Conservation (phyloP, 2,113 vertebrate species). For the Chionodraco myersi region DNA sequence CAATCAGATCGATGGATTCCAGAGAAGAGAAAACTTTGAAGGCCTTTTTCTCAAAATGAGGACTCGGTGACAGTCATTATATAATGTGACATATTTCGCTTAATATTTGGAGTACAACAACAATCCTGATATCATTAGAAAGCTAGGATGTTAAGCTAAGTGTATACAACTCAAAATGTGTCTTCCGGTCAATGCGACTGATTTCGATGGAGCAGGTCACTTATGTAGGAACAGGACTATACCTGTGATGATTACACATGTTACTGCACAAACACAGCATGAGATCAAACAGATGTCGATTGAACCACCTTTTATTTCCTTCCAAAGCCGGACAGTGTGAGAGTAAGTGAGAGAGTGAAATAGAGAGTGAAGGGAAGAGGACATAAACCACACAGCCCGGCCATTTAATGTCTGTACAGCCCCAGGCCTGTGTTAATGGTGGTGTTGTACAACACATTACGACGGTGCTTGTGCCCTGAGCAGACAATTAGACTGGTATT, state of each 20-base stretch:
- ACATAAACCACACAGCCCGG: slow-evolving; percentile 79
- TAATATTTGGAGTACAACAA: no score
- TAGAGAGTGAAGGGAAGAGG: slow-evolving; percentile 52
- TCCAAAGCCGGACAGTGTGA: slow-evolving; percentile 27
- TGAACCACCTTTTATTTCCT: slow-evolving; percentile 4
- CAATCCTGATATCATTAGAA: no score
- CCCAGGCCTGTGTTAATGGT: slow-evolving; percentile 90
- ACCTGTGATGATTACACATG: background rate
- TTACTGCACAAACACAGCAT: background rate
- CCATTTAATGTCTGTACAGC: slow-evolving; percentile 85
- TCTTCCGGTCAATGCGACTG: no score
- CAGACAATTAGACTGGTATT: slow-evolving; percentile 92
- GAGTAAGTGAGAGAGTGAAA: slow-evolving; percentile 38
- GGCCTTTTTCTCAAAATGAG: no score
- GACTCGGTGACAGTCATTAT: no score
- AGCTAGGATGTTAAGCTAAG: no score
- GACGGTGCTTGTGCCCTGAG: slow-evolving; percentile 79
- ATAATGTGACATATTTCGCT: no score
- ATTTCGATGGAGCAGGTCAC: no score
- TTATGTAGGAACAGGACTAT: no score
- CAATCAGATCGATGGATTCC: no score
- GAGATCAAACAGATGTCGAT: background rate
- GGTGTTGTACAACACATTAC: slow-evolving; percentile 92
- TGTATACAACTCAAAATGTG: no score
- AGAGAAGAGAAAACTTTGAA: no score